Evolutionary conservation across 1,140 invertebrate genomes (phyloP), one percentile per base, ranked within the genome.

Genomic region (Olivierus martensii): DNA sequence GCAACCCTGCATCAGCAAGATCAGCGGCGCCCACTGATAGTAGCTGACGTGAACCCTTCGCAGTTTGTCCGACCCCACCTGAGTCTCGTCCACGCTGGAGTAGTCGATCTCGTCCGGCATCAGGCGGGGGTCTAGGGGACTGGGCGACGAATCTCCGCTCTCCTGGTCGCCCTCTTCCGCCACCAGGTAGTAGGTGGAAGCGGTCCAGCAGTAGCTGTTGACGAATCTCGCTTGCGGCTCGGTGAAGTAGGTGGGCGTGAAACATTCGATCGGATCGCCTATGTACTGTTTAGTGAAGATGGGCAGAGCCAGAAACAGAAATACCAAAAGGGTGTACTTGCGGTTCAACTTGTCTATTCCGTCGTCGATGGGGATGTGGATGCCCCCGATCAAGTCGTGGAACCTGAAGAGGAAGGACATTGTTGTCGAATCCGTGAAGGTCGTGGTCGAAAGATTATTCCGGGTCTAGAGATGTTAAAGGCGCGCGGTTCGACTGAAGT

Each of bases 11-110:
- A 75, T 64, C 21, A 75, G 59, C 12, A 76, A 59, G 53, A 77
- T 73, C 28, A 77, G 68, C 5, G 75, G 75, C 6, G 75, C 71
- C 75, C 75, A 77, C 59, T 77, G 75, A 59, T 77, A 77, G 58
- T 77, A 77, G 50, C 64, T 67, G 15, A 71, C 67, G 45, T 65
- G 61, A 6, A 69, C 66, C 51, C 59, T 60, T 22, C 53, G 51
- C 38, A 66, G 54, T 22, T 62, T 58, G 34, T 66, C 66, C 38
- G 62, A 56, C 19, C 53, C 55, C 9, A 61, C 58, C 36, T 52
- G 50, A 4, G 55, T 52, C 11, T 60, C 56, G 28, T 66, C 60
- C 7, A 59, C 56, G 9, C 53, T 60, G 14, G 53, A 57, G 37
- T 64, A 64, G 44, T 65, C 63, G 11, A 65, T 49, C 58, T 65